These are phyloP conservation scores for Holothuria leucospilota DNA, from an alignment of 53 echinoderm and acorn worm genomes.

Conservation along the genomic window DNA sequence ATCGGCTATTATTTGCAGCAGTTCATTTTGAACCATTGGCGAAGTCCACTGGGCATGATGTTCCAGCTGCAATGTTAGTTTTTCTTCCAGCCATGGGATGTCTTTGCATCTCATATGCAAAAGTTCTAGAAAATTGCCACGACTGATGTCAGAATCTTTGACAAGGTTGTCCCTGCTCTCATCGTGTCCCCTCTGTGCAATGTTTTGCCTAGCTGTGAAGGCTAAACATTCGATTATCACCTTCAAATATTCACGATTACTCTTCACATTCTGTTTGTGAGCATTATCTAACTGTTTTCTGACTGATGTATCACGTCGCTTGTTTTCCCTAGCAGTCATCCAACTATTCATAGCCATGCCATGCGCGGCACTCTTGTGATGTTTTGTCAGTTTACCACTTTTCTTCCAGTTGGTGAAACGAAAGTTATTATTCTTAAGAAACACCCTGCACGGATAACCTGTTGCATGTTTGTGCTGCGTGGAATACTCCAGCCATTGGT, in stretches of 20 bases:
- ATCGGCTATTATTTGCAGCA: neutral
- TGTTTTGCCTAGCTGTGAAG: neutral
- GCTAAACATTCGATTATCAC: conserved; percentile 2
- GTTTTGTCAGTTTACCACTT: neutral
- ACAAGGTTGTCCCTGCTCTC: neutral
- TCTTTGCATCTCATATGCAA: conserved; percentile 8
- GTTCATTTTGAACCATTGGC: conserved; percentile 22
- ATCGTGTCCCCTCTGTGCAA: neutral
- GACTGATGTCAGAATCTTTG: neutral
- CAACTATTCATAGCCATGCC: conserved; percentile 1
- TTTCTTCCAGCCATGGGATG: conserved; percentile 15
- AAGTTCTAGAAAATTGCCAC: conserved; percentile 10
- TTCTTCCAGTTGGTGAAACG: too few species aligned
- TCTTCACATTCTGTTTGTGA: neutral
- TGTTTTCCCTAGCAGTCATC: conserved; percentile 1
- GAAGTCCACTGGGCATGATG: conserved; percentile 1
- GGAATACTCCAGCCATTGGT: too few species aligned
- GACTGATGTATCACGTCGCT: conserved; percentile 2
- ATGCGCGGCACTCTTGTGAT: neutral
- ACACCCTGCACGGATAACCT: too few species aligned
- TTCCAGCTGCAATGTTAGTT: neutral
- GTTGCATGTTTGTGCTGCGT: too few species aligned
- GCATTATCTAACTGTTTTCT: neutral
- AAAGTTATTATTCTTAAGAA: too few species aligned
- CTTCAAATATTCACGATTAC: neutral